These are phyloP conservation scores for Trinectes maculatus DNA, from an alignment of 2,113 vertebrate species.

Conservation along the genomic window DNA sequence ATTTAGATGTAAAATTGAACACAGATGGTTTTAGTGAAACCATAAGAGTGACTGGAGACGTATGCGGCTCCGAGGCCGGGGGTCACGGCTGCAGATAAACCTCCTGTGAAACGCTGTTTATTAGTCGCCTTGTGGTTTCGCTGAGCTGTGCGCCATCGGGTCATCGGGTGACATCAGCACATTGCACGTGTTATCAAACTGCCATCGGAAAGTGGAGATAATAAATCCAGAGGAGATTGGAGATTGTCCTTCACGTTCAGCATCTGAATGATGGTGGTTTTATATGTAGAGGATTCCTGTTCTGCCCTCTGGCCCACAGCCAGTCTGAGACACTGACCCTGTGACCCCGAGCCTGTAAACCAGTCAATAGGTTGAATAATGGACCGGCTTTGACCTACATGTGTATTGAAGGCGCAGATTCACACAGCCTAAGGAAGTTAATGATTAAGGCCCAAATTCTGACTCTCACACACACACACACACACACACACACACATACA, in stretches of 20 bases:
- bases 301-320: slow-evolving; percentile 18
- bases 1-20: too few relatives aligned
- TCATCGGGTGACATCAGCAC: slow-evolving; percentile 47
- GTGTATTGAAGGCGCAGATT: slow-evolving; percentile 15
- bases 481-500: too few relatives aligned
- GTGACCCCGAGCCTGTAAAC: slow-evolving; percentile 40
- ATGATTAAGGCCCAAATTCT: too few relatives aligned
- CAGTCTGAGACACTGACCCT: slow-evolving; percentile 37
- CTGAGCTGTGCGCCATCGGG: slow-evolving; percentile 39
- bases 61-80: not conserved
- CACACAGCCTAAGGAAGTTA: slow-evolving; percentile 31
- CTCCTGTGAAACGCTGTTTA: not conserved
- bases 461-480: not conserved
- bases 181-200: slow-evolving; percentile 35
- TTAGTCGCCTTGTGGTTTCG: slow-evolving; percentile 33
- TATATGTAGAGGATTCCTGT: not conserved
- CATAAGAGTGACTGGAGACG: not conserved
- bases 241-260: not conserved
- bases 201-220: slow-evolving; percentile 23
- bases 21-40: too few relatives aligned
- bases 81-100: slow-evolving; percentile 2
- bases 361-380: slow-evolving; percentile 61
- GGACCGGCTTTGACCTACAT: slow-evolving; percentile 17
- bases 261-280: slow-evolving; percentile 1
- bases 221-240: slow-evolving; percentile 37